These are phyloP conservation scores for Catharus ustulatus DNA, from an alignment of 2,797 vertebrate genomes.

Conservation along the genomic window DNA sequence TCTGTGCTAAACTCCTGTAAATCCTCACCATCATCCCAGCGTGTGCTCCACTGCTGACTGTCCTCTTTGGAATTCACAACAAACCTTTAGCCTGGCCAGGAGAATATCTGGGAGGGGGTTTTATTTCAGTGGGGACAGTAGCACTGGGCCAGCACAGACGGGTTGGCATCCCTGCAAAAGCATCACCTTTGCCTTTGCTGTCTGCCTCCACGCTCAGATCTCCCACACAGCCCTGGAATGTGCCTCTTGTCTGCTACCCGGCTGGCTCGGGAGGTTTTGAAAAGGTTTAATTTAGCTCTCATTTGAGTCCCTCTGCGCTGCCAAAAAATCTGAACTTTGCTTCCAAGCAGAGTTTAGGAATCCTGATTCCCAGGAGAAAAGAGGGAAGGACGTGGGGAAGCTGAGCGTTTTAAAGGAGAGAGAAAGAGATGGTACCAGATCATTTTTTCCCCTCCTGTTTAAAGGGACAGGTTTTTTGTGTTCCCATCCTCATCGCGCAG, in stretches of 20 bases:
- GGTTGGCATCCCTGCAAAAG: conserved; percentile 37
- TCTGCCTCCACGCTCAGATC: conserved; percentile 31
- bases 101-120: not conserved
- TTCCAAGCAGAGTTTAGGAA: conserved; percentile 53
- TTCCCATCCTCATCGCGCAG: not conserved
- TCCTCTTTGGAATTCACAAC: not conserved
- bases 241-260: conserved; percentile 62
- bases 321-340: conserved; percentile 56
- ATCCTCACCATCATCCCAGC: not conserved
- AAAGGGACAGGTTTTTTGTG: not conserved
- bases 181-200: conserved; percentile 57
- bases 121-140: not conserved
- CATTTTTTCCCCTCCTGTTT: not conserved
- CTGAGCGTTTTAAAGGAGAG: not conserved
- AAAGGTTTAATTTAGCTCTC: conserved; percentile 65
- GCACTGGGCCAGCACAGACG: not conserved
- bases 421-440: not conserved
- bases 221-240: conserved; percentile 54
- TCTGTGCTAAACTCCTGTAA: not conserved
- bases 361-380: conserved; percentile 43
- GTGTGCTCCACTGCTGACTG: not conserved
- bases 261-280: conserved; percentile 33
- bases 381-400: not conserved
- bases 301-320: not conserved
- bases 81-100: not conserved